Conservation (phyloP, 2,113 vertebrate genomes). For the Gymnocephalus cernua region DNA sequence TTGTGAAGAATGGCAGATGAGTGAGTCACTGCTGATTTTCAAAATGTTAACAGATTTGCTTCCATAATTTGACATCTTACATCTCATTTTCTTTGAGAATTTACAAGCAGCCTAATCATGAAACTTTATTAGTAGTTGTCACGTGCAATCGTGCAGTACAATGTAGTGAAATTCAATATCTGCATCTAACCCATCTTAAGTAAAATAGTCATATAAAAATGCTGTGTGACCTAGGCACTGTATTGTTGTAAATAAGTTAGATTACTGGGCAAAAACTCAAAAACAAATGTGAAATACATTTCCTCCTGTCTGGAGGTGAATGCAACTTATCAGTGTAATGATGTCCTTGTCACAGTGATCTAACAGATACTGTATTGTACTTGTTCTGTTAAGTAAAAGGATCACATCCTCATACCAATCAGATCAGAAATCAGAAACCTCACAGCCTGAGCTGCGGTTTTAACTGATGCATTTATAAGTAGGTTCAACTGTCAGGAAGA, state of each 20-base stretch:
- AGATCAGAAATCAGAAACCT: slow-evolving; percentile 15
- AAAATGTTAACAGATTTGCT: too few relatives aligned
- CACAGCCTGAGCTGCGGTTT: background rate
- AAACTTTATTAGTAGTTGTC: too few relatives aligned
- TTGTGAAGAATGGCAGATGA: too few relatives aligned
- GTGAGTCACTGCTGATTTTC: too few relatives aligned
- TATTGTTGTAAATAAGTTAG: background rate
- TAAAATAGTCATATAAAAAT: background rate
- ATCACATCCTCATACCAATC: slow-evolving; percentile 57
- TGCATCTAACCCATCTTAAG: too few relatives aligned
- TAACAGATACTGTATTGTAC: too few relatives aligned
- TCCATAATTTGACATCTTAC: too few relatives aligned
- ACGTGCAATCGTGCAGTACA: too few relatives aligned
- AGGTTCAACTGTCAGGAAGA: background rate
- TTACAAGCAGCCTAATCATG: too few relatives aligned
- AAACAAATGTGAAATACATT: background rate
- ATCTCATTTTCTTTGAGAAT: too few relatives aligned
- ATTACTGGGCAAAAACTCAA: background rate
- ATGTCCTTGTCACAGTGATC: background rate
- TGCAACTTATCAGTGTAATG: accelerated
- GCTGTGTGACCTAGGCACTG: background rate
- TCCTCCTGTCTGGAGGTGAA: background rate
- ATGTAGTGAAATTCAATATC: too few relatives aligned
- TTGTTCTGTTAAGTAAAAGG: background rate
- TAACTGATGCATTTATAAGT: background rate